Evolutionary conservation across 2,797 vertebrate genomes (phyloP), one percentile per base, ranked within the genome.

Genomic region (Hemibagrus guttatus): DNA sequence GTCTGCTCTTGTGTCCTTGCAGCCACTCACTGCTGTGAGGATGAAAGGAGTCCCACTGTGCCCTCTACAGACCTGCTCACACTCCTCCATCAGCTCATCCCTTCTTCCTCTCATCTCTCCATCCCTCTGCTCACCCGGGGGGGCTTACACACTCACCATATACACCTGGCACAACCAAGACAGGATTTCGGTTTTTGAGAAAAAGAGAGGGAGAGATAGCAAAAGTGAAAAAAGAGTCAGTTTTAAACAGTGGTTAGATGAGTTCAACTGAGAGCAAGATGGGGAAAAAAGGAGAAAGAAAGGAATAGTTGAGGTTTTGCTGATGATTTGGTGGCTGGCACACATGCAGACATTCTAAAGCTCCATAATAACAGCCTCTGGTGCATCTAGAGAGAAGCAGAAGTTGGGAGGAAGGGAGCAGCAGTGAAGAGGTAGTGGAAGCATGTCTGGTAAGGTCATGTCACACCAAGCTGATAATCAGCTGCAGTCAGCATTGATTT

Each of bases 41-140:
- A 98, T 98, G 97, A 99, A 99, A 97, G 97, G 97, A 95, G 96
- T 97, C 97, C 97, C 95, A 96, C 97, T 96, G 97, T 96, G 97
- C 94, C 94, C 93, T 96, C 94, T 96, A 97, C 97, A 97, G 97
- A 96, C 96, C 93, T 93, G 96, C 95, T 96, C 95, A 96, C 96
- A 97, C 96, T 96, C 95, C 96, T 97, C 97, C 96, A 97, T 98
- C 96, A 98, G 97, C 97, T 98, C 96, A 98, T 97, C 76, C 96
- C 94, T 96, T 96, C 96, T 96, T 95, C 96, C 95, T 95, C 97
- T 96, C 95, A 96, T 96, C 96, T 95, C 96, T 92, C 93, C 82
- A 85, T 88, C 84, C 74, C 78, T 86, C 58, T 52, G 16, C 84
- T 79, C 56, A 6, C 84, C 39, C 64, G 59, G 71, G 81, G 80